Evolutionary conservation across 2,888 invertebrate species (phyloP).

Genomic region (Calliopum simillimum): DNA sequence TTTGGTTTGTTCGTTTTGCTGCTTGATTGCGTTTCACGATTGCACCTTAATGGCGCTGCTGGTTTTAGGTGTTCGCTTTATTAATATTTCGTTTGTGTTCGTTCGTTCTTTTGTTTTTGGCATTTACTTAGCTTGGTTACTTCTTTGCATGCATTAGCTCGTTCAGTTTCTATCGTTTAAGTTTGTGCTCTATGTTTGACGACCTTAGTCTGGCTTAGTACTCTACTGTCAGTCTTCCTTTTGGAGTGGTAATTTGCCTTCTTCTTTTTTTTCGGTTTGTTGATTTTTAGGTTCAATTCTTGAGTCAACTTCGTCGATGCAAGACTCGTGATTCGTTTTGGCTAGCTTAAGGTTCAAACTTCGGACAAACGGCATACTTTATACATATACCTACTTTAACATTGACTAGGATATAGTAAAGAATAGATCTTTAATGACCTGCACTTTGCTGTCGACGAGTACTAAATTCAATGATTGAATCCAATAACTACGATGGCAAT

Average conservation of each 20-base stretch:
- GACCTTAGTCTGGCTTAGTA: too few relatives aligned
- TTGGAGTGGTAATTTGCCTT: neutral
- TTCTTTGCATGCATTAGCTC: constrained; percentile 10
- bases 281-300: constrained; percentile 11
- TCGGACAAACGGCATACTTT: neutral
- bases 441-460: neutral
- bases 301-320: neutral
- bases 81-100: constrained; percentile 30
- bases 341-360: constrained; percentile 20
- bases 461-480: neutral
- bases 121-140: constrained; percentile 1
- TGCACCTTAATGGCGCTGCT: too few relatives aligned
- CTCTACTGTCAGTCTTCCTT: constrained; percentile 3
- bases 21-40: constrained; percentile 55
- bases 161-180: neutral
- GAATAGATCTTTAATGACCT: constrained; percentile 8
- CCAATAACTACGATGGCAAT: neutral
- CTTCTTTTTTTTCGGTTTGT: constrained; percentile 16
- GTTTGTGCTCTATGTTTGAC: neutral
- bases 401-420: neutral
- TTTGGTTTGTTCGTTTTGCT: constrained; percentile 50
- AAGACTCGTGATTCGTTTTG: neutral
- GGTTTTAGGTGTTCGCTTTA: neutral
- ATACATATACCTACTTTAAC: too few relatives aligned
- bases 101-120: constrained; percentile 10